A percentile compares a stretch with the other conserved stretches of the same genome.
phyloP scores from a whole-genome alignment of 2,113 vertebrate species.

The Gnathonemus echidnorhynchus region DNA sequence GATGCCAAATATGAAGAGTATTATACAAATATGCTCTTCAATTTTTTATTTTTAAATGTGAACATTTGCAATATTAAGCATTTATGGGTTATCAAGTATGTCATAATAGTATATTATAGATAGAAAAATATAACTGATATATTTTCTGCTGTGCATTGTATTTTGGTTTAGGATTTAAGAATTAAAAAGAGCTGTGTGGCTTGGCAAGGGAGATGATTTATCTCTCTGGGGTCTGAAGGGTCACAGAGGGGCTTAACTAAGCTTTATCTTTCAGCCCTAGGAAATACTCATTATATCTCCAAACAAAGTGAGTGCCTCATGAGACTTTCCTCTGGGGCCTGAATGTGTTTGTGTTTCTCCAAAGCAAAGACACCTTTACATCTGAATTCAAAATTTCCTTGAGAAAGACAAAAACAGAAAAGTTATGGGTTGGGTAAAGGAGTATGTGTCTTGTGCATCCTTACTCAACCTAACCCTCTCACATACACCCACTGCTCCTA shows the following conservation, averaged over 20 bases:
- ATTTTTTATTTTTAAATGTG: not conserved
- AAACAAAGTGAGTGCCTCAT: not conserved
- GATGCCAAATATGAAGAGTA: not conserved
- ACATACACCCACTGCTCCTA: not conserved
- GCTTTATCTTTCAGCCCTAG: not conserved
- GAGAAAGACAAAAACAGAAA: not conserved
- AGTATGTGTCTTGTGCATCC: not conserved
- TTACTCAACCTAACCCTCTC: not conserved
- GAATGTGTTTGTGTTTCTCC: not conserved
- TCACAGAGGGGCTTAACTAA: slow-evolving; percentile 1
- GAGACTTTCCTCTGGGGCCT: not conserved
- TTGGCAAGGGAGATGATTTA: not conserved
- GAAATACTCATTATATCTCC: slow-evolving; percentile 3
- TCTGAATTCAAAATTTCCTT: not conserved
- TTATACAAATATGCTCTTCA: not conserved
- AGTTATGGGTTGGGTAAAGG: not conserved
- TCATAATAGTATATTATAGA: not conserved
- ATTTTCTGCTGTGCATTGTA: not conserved
- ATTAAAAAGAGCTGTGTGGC: not conserved
- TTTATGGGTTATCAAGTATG: not conserved
- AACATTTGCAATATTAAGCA: not conserved
- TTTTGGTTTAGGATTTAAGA: not conserved
- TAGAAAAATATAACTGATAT: not conserved
- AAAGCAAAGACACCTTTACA: not conserved
- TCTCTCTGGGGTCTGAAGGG: not conserved